Base-by-base conservation (phyloP, 2,113 vertebrate genomes). In the Gnathonemus longibarbis region DNA sequence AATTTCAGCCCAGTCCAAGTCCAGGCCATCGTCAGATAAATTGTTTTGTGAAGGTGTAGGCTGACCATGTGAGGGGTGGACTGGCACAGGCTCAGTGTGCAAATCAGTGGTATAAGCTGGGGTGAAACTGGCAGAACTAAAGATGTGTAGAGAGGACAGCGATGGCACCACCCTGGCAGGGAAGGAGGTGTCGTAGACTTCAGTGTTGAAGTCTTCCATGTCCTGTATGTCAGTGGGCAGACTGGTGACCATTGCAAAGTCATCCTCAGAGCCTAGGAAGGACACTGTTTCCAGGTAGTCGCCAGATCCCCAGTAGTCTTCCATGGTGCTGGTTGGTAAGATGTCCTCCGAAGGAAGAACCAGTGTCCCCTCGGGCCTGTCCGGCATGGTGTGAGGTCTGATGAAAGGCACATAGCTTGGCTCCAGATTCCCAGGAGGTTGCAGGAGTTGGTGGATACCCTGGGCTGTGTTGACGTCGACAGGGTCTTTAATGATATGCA, bases 221-320 rank as follows among this genome's bases (percentile, higher is more conserved):
- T 98, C 97, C 39, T 96, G 96, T 0, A 93, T 52, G 0, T 97
- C 96, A 0, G 92, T 89, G 31, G 94, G 92, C 10, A 95, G 0
- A 52, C 95, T 97, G 91, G 95, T 96, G 91, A 92, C 91, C 0
- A 93, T 90, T 53, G 93, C 90, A 89, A 95, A 45, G 52, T 94
- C 96, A 35, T 94, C 74, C 74, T 96, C 95, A 19, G 94, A 91
- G 24, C 91, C 91, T 86, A 95, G 58, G 87, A 95, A 90, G 10
- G 96, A 95, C 91, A 97, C 93, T 0, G 97, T 97, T 94, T 98
- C 97, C 5, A 94, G 39, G 49, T 97, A 96, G 91, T 98, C 97
- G 0, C 97, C 98, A 5, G 98, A 98, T 1, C 97, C 98, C 93
- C 94, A 92, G 0, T 98, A 97, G 0, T 94, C 93, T 15, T 97